These are phyloP conservation scores for Tubulanus polymorphus DNA, from an alignment of 2,888 invertebrate species.

Conservation along the genomic window DNA sequence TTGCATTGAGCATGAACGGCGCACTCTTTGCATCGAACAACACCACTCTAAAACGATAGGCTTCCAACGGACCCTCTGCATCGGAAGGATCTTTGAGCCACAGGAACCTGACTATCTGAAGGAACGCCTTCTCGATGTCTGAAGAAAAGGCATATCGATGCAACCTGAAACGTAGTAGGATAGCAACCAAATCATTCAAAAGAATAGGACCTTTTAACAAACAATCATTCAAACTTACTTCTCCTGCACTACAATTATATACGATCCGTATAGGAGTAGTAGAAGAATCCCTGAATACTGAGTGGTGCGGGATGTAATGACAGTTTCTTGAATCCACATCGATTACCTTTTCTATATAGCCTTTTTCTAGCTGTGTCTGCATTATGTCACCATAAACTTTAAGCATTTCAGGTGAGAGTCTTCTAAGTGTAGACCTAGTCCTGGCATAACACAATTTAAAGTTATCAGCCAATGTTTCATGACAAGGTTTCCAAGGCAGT, in stretches of 20 bases:
- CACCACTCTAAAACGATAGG: constrained; percentile 12
- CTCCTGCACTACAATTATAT: constrained; percentile 15
- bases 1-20: background rate
- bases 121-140: constrained; percentile 17
- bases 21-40: constrained; percentile 11
- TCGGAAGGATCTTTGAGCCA: constrained; percentile 11
- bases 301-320: constrained; percentile 16
- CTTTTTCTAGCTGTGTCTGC: constrained; percentile 7
- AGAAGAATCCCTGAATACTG: constrained; percentile 6
- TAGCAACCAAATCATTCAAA: constrained; percentile 9
- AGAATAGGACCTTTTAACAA: constrained; percentile 11
- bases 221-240: constrained; percentile 16
- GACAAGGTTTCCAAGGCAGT: background rate
- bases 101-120: constrained; percentile 11
- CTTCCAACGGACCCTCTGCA: constrained; percentile 6
- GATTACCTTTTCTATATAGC: constrained; percentile 13
- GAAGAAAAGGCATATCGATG: constrained; percentile 8
- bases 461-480: background rate
- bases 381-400: constrained; percentile 9
- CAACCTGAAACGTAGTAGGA: constrained; percentile 4
- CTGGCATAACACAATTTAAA: background rate
- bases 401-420: background rate
- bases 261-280: constrained; percentile 13
- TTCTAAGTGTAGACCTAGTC: background rate
- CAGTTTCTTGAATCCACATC: background rate